Evolutionary conservation across 2,888 invertebrate genomes (phyloP), one percentile per base, ranked within the genome.

Genomic region (Tortricodes alternella): DNA sequence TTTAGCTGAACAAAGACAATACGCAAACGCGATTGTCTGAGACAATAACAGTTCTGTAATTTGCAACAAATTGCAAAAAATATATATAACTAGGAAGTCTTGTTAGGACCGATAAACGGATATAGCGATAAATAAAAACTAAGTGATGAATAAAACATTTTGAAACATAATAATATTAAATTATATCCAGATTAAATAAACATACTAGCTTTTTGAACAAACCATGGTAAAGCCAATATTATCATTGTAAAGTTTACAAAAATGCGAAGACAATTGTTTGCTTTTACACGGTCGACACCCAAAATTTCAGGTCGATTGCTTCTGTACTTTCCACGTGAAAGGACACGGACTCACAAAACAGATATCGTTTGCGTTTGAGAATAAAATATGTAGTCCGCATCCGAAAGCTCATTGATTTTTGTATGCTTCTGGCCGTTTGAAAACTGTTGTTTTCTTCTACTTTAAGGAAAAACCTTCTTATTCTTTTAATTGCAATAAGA

Each of bases 291-390:
- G 48, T 35, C 48, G 35, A 49, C 48, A 55, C 43, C 39, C 41
- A 48, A 35, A 48, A 38, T 56, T 56, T 56, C 56, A 44, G 56
- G 56, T 56, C 50, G 56, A 56, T 56, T 56, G 56, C 23, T 9
- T 37, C 35, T 13, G 56, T 38, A 35, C 21, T 44, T 56, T 56
- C 44, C 56, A 44, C 49, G 44, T 32, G 50, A 38, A 16, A 19
- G 37, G 6, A n/a, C 37, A 16, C 35, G 49, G 35, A 29, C 44
- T 44, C 23, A 32, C 49, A 50, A 24, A 48, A 50, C 56, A 38
- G 56, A 44, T 49, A 50, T 44, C 43, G 49, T 37, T 37, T 43
- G 44, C 27, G 11, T 49, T 43, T 23, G 37, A 24, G n/a, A n/a
- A n/a, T n/a, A n/a, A n/a, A n/a, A n/a, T n/a, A 43, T 44, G 19